Evolutionary conservation across 2,888 invertebrate genomes (phyloP).

Genomic region (Plemyria rubiginata): DNA sequence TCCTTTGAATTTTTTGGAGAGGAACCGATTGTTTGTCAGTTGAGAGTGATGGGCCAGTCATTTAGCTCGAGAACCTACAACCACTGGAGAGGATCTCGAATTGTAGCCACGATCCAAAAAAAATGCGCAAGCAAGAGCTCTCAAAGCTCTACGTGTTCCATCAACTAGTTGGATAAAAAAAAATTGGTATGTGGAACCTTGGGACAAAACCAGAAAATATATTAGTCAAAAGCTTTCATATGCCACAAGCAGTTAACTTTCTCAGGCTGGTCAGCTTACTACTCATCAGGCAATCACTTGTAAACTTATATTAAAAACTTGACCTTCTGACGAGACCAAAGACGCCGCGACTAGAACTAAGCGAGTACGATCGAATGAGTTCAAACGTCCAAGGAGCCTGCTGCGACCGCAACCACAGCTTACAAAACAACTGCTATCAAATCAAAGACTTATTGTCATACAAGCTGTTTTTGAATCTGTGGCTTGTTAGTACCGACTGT

Average conservation of each 20-base stretch:
- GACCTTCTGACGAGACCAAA: slow-evolving; percentile 30
- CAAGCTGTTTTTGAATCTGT: slow-evolving; percentile 9
- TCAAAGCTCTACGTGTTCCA: too few relatives aligned
- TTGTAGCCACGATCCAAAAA: too few relatives aligned
- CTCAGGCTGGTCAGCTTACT: slow-evolving; percentile 32
- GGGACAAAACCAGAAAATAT: too few relatives aligned
- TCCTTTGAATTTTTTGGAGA: too few relatives aligned
- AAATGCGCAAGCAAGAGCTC: too few relatives aligned
- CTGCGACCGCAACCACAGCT: slow-evolving; percentile 29
- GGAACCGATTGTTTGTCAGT: too few relatives aligned
- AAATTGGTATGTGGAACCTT: too few relatives aligned
- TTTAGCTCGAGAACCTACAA: too few relatives aligned
- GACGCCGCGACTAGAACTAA: slow-evolving; percentile 28
- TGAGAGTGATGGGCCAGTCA: too few relatives aligned
- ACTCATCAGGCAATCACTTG: slow-evolving; percentile 29
- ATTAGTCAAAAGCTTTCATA: slow-evolving; percentile 8
- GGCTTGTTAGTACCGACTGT: slow-evolving; percentile 10
- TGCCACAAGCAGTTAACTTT: slow-evolving; percentile 14
- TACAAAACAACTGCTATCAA: slow-evolving; percentile 13
- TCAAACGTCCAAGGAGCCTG: slow-evolving; percentile 30
- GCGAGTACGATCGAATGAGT: slow-evolving; percentile 29
- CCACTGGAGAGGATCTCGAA: too few relatives aligned
- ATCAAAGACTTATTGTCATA: slow-evolving; percentile 13
- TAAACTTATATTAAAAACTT: slow-evolving; percentile 32
- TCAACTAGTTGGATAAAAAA: too few relatives aligned